A percentile compares a stretch with the other conserved stretches of the same genome.
Evolutionary conservation across 2,888 invertebrate species (phyloP).

Genomic region (Stenotaenia linearis): DNA sequence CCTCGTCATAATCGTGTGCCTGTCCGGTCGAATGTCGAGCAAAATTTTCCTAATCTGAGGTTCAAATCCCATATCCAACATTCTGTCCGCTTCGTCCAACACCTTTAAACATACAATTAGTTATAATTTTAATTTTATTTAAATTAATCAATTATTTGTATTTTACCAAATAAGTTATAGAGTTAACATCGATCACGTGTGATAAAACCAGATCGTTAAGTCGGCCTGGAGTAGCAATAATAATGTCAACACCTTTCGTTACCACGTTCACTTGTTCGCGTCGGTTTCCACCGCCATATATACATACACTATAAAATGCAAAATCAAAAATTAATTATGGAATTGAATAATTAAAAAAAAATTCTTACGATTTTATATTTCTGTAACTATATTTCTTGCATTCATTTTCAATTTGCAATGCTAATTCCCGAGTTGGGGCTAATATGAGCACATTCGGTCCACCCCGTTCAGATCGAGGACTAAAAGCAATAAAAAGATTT

Average conservation of each 20-base stretch:
- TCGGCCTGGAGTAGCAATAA: slow-evolving; percentile 91
- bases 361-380: slow-evolving; percentile 71
- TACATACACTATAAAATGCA: slow-evolving; percentile 62
- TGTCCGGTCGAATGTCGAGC: slow-evolving; percentile 84
- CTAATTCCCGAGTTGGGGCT: slow-evolving; percentile 89
- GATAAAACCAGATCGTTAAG: slow-evolving; percentile 80
- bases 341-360: neutral
- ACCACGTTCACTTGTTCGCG: slow-evolving; percentile 69
- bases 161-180: slow-evolving; percentile 73
- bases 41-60: slow-evolving; percentile 96
- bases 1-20: slow-evolving; percentile 95
- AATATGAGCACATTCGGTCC: slow-evolving; percentile 83
- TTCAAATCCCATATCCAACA: slow-evolving; percentile 99
- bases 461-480: slow-evolving; percentile 62
- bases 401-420: slow-evolving; percentile 87
- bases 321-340: too few species aligned
- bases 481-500: slow-evolving; percentile 40
- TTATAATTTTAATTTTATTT: too few species aligned
- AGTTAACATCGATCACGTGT: slow-evolving; percentile 61
- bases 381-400: slow-evolving; percentile 80
- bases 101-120: too few species aligned
- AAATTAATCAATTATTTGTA: too few species aligned
- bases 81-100: slow-evolving; percentile 96
- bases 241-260: slow-evolving; percentile 78
- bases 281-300: slow-evolving; percentile 86